Evolutionary conservation across 2,888 invertebrate genomes (phyloP).

Genomic region (Apodemia duryi): DNA sequence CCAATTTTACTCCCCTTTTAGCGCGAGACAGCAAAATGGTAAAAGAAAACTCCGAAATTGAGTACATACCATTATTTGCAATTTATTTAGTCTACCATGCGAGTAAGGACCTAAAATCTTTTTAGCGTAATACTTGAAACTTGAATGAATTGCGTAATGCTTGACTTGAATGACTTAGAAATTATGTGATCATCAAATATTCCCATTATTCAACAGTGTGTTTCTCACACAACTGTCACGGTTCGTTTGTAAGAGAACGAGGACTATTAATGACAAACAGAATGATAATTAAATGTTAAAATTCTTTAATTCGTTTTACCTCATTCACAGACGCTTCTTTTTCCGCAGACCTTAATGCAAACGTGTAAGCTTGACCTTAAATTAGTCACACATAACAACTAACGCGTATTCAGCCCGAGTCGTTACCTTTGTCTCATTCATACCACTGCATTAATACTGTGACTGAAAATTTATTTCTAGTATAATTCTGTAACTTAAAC

Average conservation of each 20-base stretch:
- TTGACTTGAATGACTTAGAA: no score
- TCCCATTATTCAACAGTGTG: no score
- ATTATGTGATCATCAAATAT: no score
- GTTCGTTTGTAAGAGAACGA: not conserved
- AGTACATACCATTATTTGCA: no score
- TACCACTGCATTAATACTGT: not conserved
- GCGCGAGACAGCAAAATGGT: no score
- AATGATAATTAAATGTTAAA: not conserved
- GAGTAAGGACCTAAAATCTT: no score
- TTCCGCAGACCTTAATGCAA: not conserved
- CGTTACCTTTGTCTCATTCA: not conserved
- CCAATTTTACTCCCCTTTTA: no score
- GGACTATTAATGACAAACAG: not conserved
- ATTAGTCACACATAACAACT: not conserved
- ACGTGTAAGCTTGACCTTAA: not conserved
- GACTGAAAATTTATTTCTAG: not conserved
- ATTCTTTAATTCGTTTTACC: not conserved
- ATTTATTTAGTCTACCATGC: no score
- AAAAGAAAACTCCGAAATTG: no score
- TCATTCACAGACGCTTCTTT: not conserved
- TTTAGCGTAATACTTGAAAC: no score
- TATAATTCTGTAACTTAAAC: no score
- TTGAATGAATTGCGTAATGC: no score
- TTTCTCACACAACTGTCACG: not conserved
- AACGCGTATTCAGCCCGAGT: not conserved